Evolutionary conservation across 2,797 vertebrate species (phyloP).

Genomic region (Pempheris klunzingeri): DNA sequence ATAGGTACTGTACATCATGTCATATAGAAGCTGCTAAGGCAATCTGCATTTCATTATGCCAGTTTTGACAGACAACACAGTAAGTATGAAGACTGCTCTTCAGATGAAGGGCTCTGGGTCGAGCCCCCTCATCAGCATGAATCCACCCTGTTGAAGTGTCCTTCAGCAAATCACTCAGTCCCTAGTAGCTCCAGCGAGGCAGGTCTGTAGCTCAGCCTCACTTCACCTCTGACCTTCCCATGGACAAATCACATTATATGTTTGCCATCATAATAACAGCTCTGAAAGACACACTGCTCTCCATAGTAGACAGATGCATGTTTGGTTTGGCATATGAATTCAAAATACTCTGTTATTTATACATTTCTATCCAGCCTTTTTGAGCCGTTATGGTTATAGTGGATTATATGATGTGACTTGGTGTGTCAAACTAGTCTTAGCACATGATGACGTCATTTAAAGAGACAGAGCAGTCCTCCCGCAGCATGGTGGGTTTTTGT

Average conservation of each 20-base stretch:
- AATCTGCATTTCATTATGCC: constrained; percentile 30
- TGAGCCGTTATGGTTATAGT: neutral
- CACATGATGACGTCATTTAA: constrained; percentile 33
- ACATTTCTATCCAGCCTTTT: constrained; percentile 12
- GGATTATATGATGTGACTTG: constrained; percentile 34
- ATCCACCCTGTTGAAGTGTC: constrained; percentile 56
- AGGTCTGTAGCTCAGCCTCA: constrained; percentile 31
- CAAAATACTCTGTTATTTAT: constrained; percentile 6
- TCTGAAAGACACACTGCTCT: constrained; percentile 23
- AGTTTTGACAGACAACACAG: constrained; percentile 41
- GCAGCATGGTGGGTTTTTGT: constrained; percentile 23
- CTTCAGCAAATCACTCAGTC: constrained; percentile 61
- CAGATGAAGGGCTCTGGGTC: constrained; percentile 50
- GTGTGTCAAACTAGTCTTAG: constrained; percentile 37
- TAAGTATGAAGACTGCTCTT: constrained; percentile 34
- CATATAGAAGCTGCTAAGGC: neutral
- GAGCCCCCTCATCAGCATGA: constrained; percentile 48
- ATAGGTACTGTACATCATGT: neutral
- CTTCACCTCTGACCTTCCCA: constrained; percentile 62
- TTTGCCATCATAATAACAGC: constrained; percentile 17
- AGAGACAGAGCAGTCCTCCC: constrained; percentile 23
- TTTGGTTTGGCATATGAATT: constrained; percentile 14
- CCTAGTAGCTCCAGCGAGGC: constrained; percentile 11
- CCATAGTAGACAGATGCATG: constrained; percentile 2
- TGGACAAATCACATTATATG: constrained; percentile 28